Evolutionary conservation across 1,140 invertebrate species (phyloP).

Genomic region (Campoletis sonorensis): DNA sequence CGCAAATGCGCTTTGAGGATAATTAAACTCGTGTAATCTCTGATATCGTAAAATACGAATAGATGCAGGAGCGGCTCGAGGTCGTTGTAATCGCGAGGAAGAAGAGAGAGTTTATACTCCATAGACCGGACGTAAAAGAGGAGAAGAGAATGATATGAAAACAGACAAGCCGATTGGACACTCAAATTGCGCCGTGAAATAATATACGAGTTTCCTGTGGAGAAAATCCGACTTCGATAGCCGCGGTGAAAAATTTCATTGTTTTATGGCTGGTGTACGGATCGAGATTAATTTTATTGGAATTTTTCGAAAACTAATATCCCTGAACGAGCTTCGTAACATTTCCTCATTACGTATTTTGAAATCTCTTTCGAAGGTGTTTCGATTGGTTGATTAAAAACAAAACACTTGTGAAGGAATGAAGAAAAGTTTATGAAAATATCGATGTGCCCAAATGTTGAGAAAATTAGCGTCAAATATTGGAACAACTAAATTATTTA

Average conservation of each 20-base stretch:
- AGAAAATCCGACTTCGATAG: background rate
- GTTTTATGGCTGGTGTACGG: no score
- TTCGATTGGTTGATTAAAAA: no score
- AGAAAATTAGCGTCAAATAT: no score
- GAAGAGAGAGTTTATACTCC: background rate
- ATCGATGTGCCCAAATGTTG: no score
- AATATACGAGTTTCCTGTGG: constrained; percentile 7
- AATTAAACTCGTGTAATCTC: constrained; percentile 29
- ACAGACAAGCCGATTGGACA: background rate
- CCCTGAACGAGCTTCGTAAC: no score
- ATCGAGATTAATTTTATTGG: no score
- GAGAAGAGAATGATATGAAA: background rate
- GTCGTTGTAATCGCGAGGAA: background rate
- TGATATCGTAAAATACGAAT: constrained; percentile 27
- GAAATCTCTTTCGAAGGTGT: no score
- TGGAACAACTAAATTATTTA: no score
- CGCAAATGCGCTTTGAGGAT: constrained; percentile 12
- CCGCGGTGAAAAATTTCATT: background rate
- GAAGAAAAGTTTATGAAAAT: no score
- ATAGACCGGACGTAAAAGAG: background rate
- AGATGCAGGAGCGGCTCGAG: background rate
- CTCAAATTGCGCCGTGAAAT: background rate
- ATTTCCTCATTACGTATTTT: no score
- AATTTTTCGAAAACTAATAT: no score
- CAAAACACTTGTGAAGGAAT: no score